Evolutionary conservation across 2,113 vertebrate genomes (phyloP), one percentile per base, ranked within the genome.

Genomic region (Etheostoma cragini): DNA sequence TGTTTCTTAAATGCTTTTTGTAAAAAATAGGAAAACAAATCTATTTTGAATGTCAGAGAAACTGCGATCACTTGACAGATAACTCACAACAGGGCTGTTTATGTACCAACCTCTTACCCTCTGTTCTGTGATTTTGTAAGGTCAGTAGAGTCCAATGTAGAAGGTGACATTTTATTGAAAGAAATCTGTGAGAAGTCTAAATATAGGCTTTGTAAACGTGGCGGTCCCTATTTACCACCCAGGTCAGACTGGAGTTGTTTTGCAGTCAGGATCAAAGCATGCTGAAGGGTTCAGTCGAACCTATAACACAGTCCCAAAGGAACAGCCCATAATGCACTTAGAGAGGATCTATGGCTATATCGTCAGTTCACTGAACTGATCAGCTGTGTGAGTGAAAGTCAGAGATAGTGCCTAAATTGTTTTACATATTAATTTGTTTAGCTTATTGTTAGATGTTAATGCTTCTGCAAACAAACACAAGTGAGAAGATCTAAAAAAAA

Each of bases 1-100:
- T 84, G 83, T 89, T 89, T 87, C 86, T 88, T 82, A 84, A 75
- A 87, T 56, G 82, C 80, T 86, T 85, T 90, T 91, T 89, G 76
- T 86, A 86, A 84, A 83, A 83, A 82, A 69, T 45, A 45, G n/a
- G 19, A 78, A 88, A 83, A 80, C 24, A 69, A 86, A 83, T 79
- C 78, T 90, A 83, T 87, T 88, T 88, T 87, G 75, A 86, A 88
- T 86, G 88, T 87, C 45, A 56, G 33, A 88, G 71, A 82, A 71
- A 76, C 71, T 72, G 76, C 63, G n/a, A 80, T 77, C 53, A 82
- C 84, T 88, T 72, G 76, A 84, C 64, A 81, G 87, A 87, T 68
- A 78, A 77, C 64, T 85, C 57, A 83, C 66, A 84, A 86, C 84
- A 92, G 80, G 81, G 87, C 89, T 91, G 88, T 85, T 87, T 83